Percentiles rank a stretch among this genome's conserved stretches.
Evolutionary conservation across 1,140 invertebrate species (phyloP).

Genomic region (Littorina saxatilis): DNA sequence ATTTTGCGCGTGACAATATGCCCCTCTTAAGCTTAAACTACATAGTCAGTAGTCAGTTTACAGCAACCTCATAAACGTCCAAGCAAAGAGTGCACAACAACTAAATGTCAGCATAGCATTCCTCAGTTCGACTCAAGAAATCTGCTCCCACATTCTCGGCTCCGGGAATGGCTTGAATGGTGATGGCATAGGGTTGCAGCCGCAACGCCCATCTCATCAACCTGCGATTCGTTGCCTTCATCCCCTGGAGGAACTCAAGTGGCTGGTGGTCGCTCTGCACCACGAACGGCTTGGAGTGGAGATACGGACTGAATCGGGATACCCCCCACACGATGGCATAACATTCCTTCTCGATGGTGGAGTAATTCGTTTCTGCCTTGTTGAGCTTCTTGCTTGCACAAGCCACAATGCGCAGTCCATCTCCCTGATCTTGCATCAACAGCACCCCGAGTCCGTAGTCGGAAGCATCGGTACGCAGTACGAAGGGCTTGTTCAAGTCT

Average conservation of each 20-base stretch:
- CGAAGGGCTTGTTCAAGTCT: constrained; percentile 65
- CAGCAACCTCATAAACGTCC: too few species aligned
- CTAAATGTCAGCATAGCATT: too few species aligned
- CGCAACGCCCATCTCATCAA: neutral
- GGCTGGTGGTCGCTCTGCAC: constrained; percentile 43
- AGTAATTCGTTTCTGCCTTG: constrained; percentile 31
- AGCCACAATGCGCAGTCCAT: constrained; percentile 21
- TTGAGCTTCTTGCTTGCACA: too few species aligned
- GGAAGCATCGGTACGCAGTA: constrained; percentile 66
- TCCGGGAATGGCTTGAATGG: too few species aligned
- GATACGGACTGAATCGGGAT: constrained; percentile 39
- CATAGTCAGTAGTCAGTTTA: too few species aligned
- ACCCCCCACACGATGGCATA: constrained; percentile 45
- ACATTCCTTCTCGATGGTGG: too few species aligned
- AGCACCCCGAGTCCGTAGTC: constrained; percentile 67
- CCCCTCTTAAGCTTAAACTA: too few species aligned
- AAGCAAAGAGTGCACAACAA: too few species aligned
- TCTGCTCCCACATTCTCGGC: too few species aligned
- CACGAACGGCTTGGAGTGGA: constrained; percentile 49
- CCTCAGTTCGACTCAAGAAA: too few species aligned
- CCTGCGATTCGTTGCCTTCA: neutral
- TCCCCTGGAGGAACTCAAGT: neutral
- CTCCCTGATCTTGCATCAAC: constrained; percentile 54
- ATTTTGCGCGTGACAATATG: too few species aligned
- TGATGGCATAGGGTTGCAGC: too few species aligned